A percentile compares a stretch with the other conserved stretches of the same genome.
Evolutionary conservation across 2,113 vertebrate genomes (phyloP).

Genomic region (Halichoerus grypus): DNA sequence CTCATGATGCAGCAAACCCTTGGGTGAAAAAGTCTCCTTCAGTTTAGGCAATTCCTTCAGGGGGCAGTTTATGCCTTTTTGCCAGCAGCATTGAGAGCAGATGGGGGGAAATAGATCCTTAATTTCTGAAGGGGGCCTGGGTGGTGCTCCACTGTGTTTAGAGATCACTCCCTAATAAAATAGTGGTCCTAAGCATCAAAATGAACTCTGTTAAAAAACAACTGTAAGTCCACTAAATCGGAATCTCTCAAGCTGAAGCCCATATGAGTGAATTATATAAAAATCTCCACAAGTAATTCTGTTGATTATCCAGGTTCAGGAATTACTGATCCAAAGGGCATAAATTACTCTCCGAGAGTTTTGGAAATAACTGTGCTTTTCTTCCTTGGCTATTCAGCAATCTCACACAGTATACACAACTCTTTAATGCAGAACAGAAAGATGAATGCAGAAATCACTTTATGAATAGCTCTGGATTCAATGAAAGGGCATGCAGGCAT

Average conservation of each 20-base stretch:
- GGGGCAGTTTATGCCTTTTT: not conserved
- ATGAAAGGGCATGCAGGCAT: conserved; percentile 33
- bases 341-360: conserved; percentile 6
- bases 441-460: conserved; percentile 35
- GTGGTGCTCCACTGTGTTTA: not conserved
- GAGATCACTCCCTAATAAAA: not conserved
- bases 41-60: not conserved
- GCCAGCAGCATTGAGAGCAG: not conserved
- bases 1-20: too few relatives aligned
- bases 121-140: not conserved
- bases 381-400: conserved; percentile 16
- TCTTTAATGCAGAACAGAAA: conserved; percentile 46
- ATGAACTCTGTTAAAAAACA: not conserved
- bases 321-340: not conserved
- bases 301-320: not conserved
- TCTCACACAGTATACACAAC: not conserved
- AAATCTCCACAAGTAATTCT: conserved; percentile 21
- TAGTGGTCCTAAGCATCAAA: not conserved
- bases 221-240: not conserved
- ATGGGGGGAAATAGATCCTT: not conserved
- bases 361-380: conserved; percentile 61
- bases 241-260: not conserved
- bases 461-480: conserved; percentile 58
- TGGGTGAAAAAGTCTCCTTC: not conserved
- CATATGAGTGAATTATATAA: not conserved